Conservation (phyloP, 2,113 vertebrate genomes). For the Polypterus bichir region DNA sequence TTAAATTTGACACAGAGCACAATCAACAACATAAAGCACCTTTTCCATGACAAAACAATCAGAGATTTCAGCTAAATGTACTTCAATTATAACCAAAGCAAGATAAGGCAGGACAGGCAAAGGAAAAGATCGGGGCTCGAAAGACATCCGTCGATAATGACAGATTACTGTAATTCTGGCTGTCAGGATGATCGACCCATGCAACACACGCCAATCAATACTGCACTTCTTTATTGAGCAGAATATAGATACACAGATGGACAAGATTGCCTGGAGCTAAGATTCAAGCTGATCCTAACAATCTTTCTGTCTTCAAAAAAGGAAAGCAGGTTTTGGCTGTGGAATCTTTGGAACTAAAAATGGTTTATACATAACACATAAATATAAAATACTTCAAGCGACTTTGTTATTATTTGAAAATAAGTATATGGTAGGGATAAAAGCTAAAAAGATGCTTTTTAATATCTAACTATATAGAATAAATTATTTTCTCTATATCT, state of each 20-base stretch:
- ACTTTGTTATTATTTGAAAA: too few relatives aligned
- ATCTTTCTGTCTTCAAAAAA: conserved; percentile 32
- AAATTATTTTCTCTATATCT: too few relatives aligned
- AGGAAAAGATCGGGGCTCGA: conserved; percentile 58
- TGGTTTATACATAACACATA: too few relatives aligned
- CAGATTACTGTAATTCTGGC: conserved; percentile 99
- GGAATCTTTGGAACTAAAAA: conserved; percentile 33
- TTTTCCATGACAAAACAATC: conserved; percentile 41
- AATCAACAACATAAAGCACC: conserved; percentile 35
- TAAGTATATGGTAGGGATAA: too few relatives aligned
- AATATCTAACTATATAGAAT: too few relatives aligned
- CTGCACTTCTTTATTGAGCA: conserved; percentile 67
- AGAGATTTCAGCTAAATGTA: conserved; percentile 50
- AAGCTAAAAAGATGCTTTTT: too few relatives aligned
- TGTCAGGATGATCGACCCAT: conserved; percentile 91
- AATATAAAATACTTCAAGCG: too few relatives aligned
- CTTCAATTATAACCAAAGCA: conserved; percentile 46
- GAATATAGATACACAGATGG: conserved; percentile 53
- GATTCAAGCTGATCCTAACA: conserved; percentile 59
- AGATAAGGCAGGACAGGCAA: conserved; percentile 42
- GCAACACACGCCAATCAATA: conserved; percentile 93
- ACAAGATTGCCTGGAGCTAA: conserved; percentile 48
- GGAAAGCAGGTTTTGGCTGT: conserved; percentile 34
- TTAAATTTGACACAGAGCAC: conserved; percentile 43
- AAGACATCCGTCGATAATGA: conserved; percentile 91